Evolutionary conservation across 2,113 vertebrate genomes (phyloP), one percentile per base, ranked within the genome.

Genomic region (Grallaria varia): DNA sequence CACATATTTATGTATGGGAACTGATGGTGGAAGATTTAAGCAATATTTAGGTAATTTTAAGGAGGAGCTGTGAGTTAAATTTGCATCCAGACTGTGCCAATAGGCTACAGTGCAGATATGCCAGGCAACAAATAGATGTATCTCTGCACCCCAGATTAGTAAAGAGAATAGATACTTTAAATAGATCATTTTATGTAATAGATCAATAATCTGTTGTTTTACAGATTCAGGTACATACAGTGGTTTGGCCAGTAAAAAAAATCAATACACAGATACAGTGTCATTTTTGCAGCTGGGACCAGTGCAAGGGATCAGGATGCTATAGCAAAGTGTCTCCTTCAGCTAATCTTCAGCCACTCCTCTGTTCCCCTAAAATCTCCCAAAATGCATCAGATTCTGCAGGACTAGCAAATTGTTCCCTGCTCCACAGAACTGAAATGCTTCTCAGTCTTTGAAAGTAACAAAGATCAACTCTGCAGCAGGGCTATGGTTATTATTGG

Each of bases 161-260:
- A 90, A 88, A 74, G 39, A 91, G 52, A 92, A 77, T 3, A 91
- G 42, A 71, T 86, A 64, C 20, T 78, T 93, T 84, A 88, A 93
- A 94, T 74, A 91, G 75, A 92, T 93, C 4, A 81, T 92, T 90
- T 95, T 93, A 85, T 89, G 81, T 90, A 93, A 92, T 80, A 89
- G 82, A 93, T 93, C 87, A 92, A 90, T 92, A 93, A 52, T 93
- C 75, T 49, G 62, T 56, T 81, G 69, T 82, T 89, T 96, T 90
- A 94, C 76, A 92, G 84, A 73, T 93, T 88, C 73, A 86, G 75
- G 69, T 82, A 92, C 50, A 66, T 71, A 59, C 77, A 63, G 74
- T 92, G 66, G 59, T 92, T 69, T 92, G 44, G 28, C 37, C 77
- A 18, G 44, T 66, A 68, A 85, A 92, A 50, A 95, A 95, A 90